Evolutionary conservation across 2,888 invertebrate species (phyloP), one percentile per base, ranked within the genome.

Genomic region (Brachylomia viminalis): DNA sequence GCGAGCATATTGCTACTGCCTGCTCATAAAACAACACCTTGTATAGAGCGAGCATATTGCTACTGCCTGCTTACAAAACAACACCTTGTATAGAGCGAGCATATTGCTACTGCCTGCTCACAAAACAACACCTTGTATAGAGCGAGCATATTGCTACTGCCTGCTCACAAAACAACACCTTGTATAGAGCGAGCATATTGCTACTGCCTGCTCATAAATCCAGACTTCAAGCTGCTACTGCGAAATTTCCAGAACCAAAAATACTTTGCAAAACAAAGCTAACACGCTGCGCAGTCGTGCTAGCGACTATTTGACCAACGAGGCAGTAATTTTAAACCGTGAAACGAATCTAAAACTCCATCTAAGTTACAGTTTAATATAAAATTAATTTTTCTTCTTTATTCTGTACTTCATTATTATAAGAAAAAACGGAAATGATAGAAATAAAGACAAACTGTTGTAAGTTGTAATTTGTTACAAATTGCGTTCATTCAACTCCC

Each of bases 381-480:
- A 33, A 73, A 80, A 72, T 70, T 72, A 73, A 75, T 81, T 67
- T 62, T 59, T 23, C 10, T 58, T 42, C 61, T 72, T 45, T 66
- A 64, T 71, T 45, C 20, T 13, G 15, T 74, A 70, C 82, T 83
- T 81, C 67, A 84, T 84, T 82, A 76, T 75, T 62, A 66, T 75
- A 80, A 83, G 79, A 84, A 79, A 85, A 79, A 64, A 70, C 67
- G 72, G 80, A 80, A 83, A 89, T 83, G 72, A 80, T 84, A 83
- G 80, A 86, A 86, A 89, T 86, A 82, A 82, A 85, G 83, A 86
- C 79, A 84, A 86, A 86, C 81, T 84, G 87, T 86, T 88, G 76
- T 87, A 86, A 82, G 83, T 86, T 79, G 83, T 89, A 91, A 92
- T 89, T 91, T 83, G 86, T 89, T 85, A 87, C 85, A 91, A 92